phyloP scores from a whole-genome alignment of 2,888 invertebrate species.

The Arrhopalites spinosus region DNA sequence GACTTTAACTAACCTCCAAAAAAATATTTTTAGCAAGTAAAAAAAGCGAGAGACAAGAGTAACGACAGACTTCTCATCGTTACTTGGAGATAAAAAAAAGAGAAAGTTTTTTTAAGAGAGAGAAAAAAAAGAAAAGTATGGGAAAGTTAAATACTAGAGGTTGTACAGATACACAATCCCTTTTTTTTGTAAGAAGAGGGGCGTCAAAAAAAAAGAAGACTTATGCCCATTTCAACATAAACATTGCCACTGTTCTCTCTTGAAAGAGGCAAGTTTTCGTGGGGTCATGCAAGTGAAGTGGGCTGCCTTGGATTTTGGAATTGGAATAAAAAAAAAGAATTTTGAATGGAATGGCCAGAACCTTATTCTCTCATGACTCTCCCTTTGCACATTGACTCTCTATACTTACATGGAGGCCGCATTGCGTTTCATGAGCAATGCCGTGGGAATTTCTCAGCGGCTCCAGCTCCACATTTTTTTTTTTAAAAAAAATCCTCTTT shows the following conservation, averaged over 20 bases:
- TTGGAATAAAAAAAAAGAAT: neutral
- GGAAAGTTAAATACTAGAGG: slow-evolving; percentile 1
- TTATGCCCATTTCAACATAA: too few relatives aligned
- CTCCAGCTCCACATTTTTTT: too few relatives aligned
- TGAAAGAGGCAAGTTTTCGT: neutral
- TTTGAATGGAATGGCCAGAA: neutral
- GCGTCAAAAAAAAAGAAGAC: too few relatives aligned
- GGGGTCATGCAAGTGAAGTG: neutral
- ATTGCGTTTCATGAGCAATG: neutral
- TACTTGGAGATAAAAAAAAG: neutral
- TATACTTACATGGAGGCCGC: too few relatives aligned
- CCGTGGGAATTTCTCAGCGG: slow-evolving; percentile 17
- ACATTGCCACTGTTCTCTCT: neutral
- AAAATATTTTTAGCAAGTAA: too few relatives aligned
- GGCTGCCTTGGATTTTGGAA: neutral
- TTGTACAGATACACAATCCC: too few relatives aligned
- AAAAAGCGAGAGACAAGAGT: neutral
- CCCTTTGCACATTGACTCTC: too few relatives aligned
- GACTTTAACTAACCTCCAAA: too few relatives aligned
- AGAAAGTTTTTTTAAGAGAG: too few relatives aligned
- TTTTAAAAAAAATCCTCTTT: too few relatives aligned
- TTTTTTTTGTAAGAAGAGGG: too few relatives aligned
- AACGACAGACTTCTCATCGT: neutral
- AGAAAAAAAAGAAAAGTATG: neutral
- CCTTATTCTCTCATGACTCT: too few relatives aligned